These are phyloP conservation scores for Threskiornis aethiopicus DNA, from an alignment of 2,797 vertebrate species.

Conservation along the genomic window DNA sequence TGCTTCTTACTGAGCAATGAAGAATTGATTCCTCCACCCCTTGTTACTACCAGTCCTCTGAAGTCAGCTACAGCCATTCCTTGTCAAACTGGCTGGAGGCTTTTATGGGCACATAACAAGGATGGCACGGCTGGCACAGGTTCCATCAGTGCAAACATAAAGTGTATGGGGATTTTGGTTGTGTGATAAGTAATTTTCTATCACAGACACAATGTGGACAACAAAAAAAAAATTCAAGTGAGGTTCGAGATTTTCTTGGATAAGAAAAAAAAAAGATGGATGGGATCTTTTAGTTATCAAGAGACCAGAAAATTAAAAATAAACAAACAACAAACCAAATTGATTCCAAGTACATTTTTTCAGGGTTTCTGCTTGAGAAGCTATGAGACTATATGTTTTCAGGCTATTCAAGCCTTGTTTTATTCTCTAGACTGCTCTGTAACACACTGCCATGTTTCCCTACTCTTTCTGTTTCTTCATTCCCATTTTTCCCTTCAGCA, in stretches of 20 bases:
- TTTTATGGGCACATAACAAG: background rate
- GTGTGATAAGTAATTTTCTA: background rate
- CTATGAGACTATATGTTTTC: background rate
- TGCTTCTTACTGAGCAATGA: background rate
- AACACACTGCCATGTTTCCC: background rate
- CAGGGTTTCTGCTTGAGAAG: background rate
- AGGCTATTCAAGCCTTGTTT: background rate
- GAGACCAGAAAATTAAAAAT: background rate
- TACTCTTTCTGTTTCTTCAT: background rate
- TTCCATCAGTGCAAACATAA: background rate
- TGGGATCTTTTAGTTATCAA: background rate
- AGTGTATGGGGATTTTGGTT: background rate
- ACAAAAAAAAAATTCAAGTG: background rate
- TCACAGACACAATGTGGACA: background rate
- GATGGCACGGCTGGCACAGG: accelerated
- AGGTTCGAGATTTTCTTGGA: background rate
- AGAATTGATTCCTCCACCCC: background rate
- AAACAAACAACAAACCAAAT: background rate
- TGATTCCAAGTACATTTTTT: background rate
- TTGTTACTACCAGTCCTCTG: background rate
- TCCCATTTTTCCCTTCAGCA: background rate
- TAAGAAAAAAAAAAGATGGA: background rate
- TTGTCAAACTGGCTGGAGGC: background rate
- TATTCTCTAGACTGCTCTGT: background rate
- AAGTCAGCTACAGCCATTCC: background rate